Evolutionary conservation across 2,113 vertebrate genomes (phyloP), one percentile per base, ranked within the genome.

Genomic region (Rhinogobius similis): DNA sequence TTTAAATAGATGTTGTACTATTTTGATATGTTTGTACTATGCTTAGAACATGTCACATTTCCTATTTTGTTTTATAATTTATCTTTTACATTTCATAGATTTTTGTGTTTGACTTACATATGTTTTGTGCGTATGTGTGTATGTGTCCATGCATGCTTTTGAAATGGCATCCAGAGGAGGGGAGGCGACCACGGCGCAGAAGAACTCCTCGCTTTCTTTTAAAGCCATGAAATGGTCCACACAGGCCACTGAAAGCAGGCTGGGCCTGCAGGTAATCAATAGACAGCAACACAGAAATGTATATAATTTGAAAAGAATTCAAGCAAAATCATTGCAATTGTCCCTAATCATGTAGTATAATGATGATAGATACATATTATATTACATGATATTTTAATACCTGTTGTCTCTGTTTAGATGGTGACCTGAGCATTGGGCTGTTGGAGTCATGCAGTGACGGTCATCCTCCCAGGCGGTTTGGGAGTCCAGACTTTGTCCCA

Each of bases 141-240:
- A 65, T 72, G 75, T 70, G 21, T 87, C 75, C 66, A 0, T 61
- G 65, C 67, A n/a, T 83, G 69, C 59, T 78, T 83, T 86, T 82
- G 72, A 69, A 69, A 39, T 73, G 76, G 50, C 20, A 62, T 83
- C 72, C 90, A 91, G 93, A 87, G 75, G 90, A 92, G 77, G 87
- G 92, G 77, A 89, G 90, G 68, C 91, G 92, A 24, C 91, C 92
- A 12, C 87, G 90, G 52, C 88, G 92, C 85, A 92, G 90, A 90
- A 88, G 92, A 86, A 92, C 90, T 23, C 88, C 91, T 14, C 91
- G 92, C 77, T 92, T 93, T 89, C 93, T 85, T 71, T 93, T 94
- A 93, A 93, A 93, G 88, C 92, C 91, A 74, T 94, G 90, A 93
- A 52, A 79, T 88, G 73, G 81, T 85, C 84, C 85, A 79, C 77